phyloP scores from a whole-genome alignment of 2,888 invertebrate genomes.

The Volucella zonaria region DNA sequence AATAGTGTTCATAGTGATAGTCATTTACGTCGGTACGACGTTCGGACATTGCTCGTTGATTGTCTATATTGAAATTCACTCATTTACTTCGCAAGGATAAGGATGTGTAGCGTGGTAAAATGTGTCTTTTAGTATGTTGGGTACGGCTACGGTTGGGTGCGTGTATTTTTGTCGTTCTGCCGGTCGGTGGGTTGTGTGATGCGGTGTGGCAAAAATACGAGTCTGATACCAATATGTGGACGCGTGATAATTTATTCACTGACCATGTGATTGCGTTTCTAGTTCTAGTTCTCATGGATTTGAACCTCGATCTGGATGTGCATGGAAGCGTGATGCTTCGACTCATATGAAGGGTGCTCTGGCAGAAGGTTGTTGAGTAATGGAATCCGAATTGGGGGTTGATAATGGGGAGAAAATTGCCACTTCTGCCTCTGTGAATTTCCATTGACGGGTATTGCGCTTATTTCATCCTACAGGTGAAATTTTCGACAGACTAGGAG shows the following conservation, averaged over 20 bases:
- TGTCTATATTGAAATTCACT: conserved; percentile 58
- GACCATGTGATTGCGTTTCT: conserved; percentile 69
- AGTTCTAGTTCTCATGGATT: not conserved
- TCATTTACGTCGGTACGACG: not conserved
- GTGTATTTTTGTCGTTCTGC: conserved; percentile 37
- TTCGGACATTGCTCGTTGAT: conserved; percentile 27
- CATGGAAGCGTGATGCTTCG: conserved; percentile 26
- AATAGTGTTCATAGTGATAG: not conserved
- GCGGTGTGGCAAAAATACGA: not conserved
- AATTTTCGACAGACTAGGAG: not conserved
- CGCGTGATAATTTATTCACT: conserved; percentile 66
- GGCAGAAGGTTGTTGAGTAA: conserved; percentile 4
- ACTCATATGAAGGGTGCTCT: conserved; percentile 17
- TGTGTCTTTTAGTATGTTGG: conserved; percentile 25
- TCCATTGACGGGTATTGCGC: conserved; percentile 38
- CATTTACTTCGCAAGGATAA: conserved; percentile 44
- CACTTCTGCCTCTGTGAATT: conserved; percentile 54
- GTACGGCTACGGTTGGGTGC: conserved; percentile 50
- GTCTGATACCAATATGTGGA: conserved; percentile 18
- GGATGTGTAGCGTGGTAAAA: conserved; percentile 50
- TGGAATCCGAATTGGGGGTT: not conserved
- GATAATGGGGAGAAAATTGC: conserved; percentile 13
- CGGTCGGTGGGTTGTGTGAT: not conserved
- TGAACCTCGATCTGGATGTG: conserved; percentile 1
- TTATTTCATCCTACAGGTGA: conserved; percentile 1